A percentile compares a stretch with the other conserved stretches of the same genome.
Conservation (phyloP, 2,797 vertebrate species). For the Gymnothorax javanicus region DNA sequence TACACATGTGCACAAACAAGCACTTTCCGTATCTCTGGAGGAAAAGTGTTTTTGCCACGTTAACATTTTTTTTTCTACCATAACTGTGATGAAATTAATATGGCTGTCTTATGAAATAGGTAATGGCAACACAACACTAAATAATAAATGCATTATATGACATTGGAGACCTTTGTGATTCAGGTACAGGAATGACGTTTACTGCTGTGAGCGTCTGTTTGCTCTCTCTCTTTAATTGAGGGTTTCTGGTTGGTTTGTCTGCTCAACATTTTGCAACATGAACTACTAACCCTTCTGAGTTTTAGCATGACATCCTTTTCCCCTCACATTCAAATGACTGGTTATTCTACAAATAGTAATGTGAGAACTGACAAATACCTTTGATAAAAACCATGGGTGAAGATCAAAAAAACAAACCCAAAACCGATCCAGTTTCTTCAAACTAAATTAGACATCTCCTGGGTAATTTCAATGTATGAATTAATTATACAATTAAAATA, state of each 20-base stretch:
- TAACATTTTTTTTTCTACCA: conserved; percentile 8
- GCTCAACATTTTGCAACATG: conserved; percentile 4
- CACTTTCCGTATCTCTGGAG: conserved; percentile 15
- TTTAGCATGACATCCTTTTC: neutral
- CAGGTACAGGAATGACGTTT: neutral
- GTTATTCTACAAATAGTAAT: neutral
- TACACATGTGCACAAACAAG: conserved; percentile 13
- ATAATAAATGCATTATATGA: conserved; percentile 5
- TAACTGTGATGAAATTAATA: conserved; percentile 11
- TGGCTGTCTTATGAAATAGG: conserved; percentile 5
- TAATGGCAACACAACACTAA: conserved; percentile 7
- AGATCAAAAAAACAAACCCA: neutral
- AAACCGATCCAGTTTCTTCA: neutral
- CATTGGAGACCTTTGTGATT: neutral
- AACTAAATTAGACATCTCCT: conserved; percentile 7
- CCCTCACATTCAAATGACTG: neutral
- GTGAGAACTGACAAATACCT: neutral
- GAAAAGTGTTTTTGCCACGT: conserved; percentile 9
- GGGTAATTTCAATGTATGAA: conserved; percentile 2
- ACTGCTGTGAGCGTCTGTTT: neutral
- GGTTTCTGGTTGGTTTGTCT: neutral
- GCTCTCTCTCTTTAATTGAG: neutral
- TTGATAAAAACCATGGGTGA: neutral
- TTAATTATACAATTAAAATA: neutral
- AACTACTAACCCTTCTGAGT: conserved; percentile 2